Evolutionary conservation across 1,140 invertebrate genomes (phyloP), one percentile per base, ranked within the genome.

Genomic region (Thalassaphorura encarpata): DNA sequence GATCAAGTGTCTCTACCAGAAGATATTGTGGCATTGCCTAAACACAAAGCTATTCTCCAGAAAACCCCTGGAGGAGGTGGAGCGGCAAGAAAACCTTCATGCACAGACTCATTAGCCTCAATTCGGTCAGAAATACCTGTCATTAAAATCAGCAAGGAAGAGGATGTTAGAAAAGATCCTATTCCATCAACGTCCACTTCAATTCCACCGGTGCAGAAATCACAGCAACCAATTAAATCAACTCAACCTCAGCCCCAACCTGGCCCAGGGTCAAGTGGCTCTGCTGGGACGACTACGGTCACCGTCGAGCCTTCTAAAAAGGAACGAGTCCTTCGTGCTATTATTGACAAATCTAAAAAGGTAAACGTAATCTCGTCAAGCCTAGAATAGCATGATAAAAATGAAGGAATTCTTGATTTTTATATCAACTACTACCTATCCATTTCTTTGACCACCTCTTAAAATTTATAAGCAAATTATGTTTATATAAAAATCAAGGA

Each of bases 91-190:
- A 61, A 67, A 39, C 58, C 58, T 49, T 62, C 57, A 6, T 56
- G 57, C 31, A 64, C 61, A 3, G 59, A 66, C 39, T 66, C 61
- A 0, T 42, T 61, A 18, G 49, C 52, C 6, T 66, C 63, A 2
- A 57, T 51, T 19, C 33, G 60, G 40, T 60, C 63, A 16, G 66
- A 67, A 58, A 67, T 67, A 48, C 67, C 67, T 8, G 64, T 67
- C 13, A 68, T 68, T 19, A 67, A 67, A 56, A 68, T 68, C 16
- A 66, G 62, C 40, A 55, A 64, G 40, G 58, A 62, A 16, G 57
- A 58, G 8, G 60, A 62, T 27, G 2, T 19, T 13, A 13, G 39
- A 11, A 36, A 36, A 36, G n/a, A 36, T 11, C n/a, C 33, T 36
- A 36, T n/a, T 11, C 11, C 33, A n/a, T 11, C 33, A 36, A 36